These are phyloP conservation scores for Atta texana DNA, from an alignment of 1,140 invertebrate species.

Conservation along the genomic window DNA sequence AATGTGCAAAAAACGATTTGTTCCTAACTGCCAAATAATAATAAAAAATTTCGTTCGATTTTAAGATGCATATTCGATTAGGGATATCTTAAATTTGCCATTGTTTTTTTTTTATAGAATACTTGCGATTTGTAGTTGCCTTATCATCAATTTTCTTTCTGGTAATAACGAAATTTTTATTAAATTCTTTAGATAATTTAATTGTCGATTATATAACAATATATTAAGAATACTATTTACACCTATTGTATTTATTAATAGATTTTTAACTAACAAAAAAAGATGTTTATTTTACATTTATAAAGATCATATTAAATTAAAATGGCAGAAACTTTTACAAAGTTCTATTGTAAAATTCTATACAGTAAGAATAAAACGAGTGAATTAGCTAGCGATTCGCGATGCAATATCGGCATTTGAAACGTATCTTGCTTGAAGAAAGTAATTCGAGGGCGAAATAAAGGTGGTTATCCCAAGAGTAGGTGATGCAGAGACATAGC, in stretches of 20 bases:
- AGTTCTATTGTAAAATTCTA: constrained; percentile 34
- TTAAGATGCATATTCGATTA: constrained; percentile 43
- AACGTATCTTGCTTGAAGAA: constrained; percentile 32
- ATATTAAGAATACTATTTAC: background rate
- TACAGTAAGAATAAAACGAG: constrained; percentile 2
- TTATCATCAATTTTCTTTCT: background rate
- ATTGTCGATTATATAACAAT: background rate
- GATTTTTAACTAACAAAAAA: background rate
- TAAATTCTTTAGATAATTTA: background rate
- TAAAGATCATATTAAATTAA: background rate
- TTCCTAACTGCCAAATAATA: constrained; percentile 61
- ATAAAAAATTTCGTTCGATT: constrained; percentile 52
- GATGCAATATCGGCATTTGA: constrained; percentile 48
- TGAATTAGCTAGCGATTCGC: constrained; percentile 71
- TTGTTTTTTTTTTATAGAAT: background rate
- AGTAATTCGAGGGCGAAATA: constrained; percentile 67
- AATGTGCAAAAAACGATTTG: constrained; percentile 44
- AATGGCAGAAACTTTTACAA: background rate
- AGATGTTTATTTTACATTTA: background rate
- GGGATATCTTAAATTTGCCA: constrained; percentile 2
- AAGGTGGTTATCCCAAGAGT: constrained; percentile 62
- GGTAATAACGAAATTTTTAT: background rate
- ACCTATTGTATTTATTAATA: background rate
- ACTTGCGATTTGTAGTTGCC: background rate
- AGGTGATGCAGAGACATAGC: constrained; percentile 67